phyloP scores from a whole-genome alignment of 2,888 invertebrate genomes.

The Baronia brevicornis region DNA sequence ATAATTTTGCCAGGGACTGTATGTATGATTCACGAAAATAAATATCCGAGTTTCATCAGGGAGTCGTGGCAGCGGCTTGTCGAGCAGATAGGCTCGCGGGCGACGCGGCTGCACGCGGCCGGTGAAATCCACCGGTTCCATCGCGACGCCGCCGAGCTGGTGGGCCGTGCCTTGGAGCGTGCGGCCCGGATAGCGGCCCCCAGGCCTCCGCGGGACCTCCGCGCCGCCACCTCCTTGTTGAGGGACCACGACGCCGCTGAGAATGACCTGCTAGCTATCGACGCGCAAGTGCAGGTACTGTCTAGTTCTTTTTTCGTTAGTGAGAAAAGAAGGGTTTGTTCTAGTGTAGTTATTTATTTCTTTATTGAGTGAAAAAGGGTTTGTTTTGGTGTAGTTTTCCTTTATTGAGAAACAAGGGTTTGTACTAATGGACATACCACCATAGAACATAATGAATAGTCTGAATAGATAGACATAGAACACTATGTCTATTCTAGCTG shows the following conservation, averaged over 20 bases:
- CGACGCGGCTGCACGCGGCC: constrained; percentile 92
- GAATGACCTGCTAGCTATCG: constrained; percentile 89
- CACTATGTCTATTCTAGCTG: too few species aligned
- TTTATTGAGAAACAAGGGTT: too few species aligned
- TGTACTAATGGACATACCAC: background rate
- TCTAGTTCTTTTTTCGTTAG: too few species aligned
- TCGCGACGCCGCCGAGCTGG: constrained; percentile 93
- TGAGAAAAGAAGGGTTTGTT: too few species aligned
- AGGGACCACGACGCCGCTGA: constrained; percentile 94
- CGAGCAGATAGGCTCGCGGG: constrained; percentile 89
- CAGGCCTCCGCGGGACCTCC: constrained; percentile 81
- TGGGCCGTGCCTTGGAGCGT: constrained; percentile 91
- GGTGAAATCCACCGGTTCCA: constrained; percentile 98
- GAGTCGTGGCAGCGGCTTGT: constrained; percentile 92
- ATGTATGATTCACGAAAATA: too few species aligned
- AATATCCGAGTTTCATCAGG: too few species aligned
- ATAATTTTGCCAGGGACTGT: too few species aligned
- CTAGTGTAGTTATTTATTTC: too few species aligned
- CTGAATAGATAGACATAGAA: too few species aligned
- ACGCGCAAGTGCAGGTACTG: constrained; percentile 90
- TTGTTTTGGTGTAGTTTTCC: too few species aligned
- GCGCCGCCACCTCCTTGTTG: constrained; percentile 87
- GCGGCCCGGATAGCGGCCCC: constrained; percentile 89
- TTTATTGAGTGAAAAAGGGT: too few species aligned
- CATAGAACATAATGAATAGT: background rate